phyloP scores from a whole-genome alignment of 1,140 invertebrate genomes.

The Drosophila navojoa region DNA sequence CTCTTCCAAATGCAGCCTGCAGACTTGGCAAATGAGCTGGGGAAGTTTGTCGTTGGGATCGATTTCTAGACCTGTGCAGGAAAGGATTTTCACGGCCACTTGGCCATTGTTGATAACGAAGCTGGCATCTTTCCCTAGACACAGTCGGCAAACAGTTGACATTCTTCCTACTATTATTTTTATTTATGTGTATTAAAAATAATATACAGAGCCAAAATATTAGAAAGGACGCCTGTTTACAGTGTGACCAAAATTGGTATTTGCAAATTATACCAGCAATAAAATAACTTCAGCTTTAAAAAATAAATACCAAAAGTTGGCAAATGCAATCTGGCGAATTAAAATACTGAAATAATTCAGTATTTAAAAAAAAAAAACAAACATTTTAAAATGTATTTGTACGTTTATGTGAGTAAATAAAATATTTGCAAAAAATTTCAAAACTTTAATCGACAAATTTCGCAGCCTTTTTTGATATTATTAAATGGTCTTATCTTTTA shows the following conservation, averaged over 20 bases:
- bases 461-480: no score
- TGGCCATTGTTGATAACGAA: slow-evolving; percentile 33
- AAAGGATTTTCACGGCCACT: slow-evolving; percentile 39
- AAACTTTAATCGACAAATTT: neutral
- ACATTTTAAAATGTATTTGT: neutral
- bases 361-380: no score
- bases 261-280: slow-evolving; percentile 14
- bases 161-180: slow-evolving; percentile 45
- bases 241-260: neutral
- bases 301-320: neutral
- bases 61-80: slow-evolving; percentile 58
- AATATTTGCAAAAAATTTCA: no score
- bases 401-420: no score
- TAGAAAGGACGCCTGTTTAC: slow-evolving; percentile 23
- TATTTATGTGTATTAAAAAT: neutral
- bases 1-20: slow-evolving; percentile 61
- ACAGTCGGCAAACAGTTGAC: slow-evolving; percentile 57
- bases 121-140: slow-evolving; percentile 52
- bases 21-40: slow-evolving; percentile 48
- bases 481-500: no score
- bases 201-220: neutral
- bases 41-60: slow-evolving; percentile 54
- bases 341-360: no score
- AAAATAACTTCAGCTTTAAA: neutral
- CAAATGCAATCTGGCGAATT: neutral